Evolutionary conservation across 1,140 invertebrate species (phyloP).

Genomic region (Penaeus japonicus): DNA sequence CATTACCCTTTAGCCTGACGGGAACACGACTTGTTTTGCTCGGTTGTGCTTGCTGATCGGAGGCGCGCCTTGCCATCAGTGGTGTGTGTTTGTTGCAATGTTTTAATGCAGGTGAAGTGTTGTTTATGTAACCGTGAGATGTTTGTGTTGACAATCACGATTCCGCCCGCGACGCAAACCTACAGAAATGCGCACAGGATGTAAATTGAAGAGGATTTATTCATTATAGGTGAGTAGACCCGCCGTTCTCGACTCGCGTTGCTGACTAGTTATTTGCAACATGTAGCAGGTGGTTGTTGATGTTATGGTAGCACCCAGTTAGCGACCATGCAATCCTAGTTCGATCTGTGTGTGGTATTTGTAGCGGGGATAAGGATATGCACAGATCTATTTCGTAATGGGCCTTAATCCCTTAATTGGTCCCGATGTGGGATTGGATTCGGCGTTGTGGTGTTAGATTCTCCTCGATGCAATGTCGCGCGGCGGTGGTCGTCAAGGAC

Average conservation of each 20-base stretch:
- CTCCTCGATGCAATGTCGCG: too few relatives aligned
- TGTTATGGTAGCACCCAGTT: neutral
- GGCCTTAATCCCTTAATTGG: too few relatives aligned
- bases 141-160: neutral
- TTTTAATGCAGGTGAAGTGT: neutral
- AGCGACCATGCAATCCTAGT: too few relatives aligned
- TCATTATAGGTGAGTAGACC: conserved; percentile 20
- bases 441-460: too few relatives aligned
- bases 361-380: too few relatives aligned
- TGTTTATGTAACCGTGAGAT: neutral
- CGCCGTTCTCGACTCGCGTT: neutral
- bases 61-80: neutral
- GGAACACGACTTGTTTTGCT: neutral
- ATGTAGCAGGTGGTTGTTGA: conserved; percentile 21
- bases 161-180: neutral
- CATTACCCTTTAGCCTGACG: too few relatives aligned
- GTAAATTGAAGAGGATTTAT: conserved; percentile 38
- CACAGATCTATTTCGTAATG: too few relatives aligned
- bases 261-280: neutral
- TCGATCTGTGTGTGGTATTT: too few relatives aligned
- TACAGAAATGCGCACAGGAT: conserved; percentile 36
- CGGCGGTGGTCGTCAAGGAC: too few relatives aligned
- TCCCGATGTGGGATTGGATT: too few relatives aligned
- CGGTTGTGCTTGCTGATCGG: neutral
- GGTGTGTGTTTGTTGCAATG: neutral